Evolutionary conservation across 2,113 vertebrate species (phyloP).

Genomic region (Sciurus niger): DNA sequence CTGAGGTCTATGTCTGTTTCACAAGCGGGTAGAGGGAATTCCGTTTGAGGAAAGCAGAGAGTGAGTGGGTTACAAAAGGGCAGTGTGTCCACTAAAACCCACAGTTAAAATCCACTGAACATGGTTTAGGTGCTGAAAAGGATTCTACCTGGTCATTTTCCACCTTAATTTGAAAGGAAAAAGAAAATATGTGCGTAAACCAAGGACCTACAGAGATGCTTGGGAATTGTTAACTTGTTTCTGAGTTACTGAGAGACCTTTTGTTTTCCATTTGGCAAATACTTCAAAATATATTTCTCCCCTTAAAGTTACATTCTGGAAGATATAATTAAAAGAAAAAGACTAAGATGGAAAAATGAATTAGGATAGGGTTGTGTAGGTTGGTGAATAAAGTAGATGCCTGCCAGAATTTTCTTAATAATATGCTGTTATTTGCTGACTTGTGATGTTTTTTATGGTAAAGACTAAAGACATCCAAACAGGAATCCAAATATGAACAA

Average conservation of each 20-base stretch:
- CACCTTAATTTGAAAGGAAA: slow-evolving; percentile 35
- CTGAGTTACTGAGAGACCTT: slow-evolving; percentile 25
- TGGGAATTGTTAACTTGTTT: slow-evolving; percentile 58
- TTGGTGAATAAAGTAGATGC: slow-evolving; percentile 30
- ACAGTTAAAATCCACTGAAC: slow-evolving; percentile 47
- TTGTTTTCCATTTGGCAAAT: slow-evolving; percentile 66
- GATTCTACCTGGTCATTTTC: slow-evolving; percentile 24
- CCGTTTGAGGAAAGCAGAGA: slow-evolving; percentile 3
- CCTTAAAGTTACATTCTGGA: slow-evolving; percentile 17
- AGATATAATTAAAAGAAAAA: slow-evolving; percentile 68
- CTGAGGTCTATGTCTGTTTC: slow-evolving; percentile 48
- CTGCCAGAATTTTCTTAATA: slow-evolving; percentile 56
- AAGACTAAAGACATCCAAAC: slow-evolving; percentile 64
- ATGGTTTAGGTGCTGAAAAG: slow-evolving; percentile 25
- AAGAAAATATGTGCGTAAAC: background rate
- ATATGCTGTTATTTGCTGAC: slow-evolving; percentile 48
- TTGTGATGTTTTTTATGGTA: slow-evolving; percentile 51
- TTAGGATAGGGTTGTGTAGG: slow-evolving; percentile 56
- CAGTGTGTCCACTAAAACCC: slow-evolving; percentile 37
- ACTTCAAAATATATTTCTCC: slow-evolving; percentile 56
- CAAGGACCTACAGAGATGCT: slow-evolving; percentile 39
- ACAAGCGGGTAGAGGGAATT: slow-evolving; percentile 10
- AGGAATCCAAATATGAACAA: slow-evolving; percentile 70
- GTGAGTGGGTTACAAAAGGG: background rate
- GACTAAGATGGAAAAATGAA: slow-evolving; percentile 78